A percentile compares a stretch with the other conserved stretches of the same genome.
Conservation (phyloP, 2,888 invertebrate species). For the Vannuccia rotundouncinata region DNA sequence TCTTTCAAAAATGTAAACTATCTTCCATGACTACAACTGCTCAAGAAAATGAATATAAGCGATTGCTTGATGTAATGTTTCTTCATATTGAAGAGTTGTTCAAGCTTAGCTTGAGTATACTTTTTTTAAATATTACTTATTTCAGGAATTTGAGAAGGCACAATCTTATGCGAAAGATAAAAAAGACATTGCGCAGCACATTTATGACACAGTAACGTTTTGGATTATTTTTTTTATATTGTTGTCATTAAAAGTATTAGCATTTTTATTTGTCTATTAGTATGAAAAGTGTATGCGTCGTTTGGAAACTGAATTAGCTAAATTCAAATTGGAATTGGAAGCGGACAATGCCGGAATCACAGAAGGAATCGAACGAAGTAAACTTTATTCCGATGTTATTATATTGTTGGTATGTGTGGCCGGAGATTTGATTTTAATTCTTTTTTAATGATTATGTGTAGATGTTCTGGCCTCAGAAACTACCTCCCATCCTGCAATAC, state of each 20-base stretch:
- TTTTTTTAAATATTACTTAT: too few relatives aligned
- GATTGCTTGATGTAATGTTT: conserved; percentile 60
- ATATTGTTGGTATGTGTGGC: too few relatives aligned
- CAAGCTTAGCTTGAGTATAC: conserved; percentile 34
- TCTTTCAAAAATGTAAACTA: conserved; percentile 64
- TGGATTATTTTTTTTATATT: conserved; percentile 30
- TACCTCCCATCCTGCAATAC: not conserved
- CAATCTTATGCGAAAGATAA: conserved; percentile 93
- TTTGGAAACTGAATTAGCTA: conserved; percentile 80
- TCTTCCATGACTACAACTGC: conserved; percentile 45
- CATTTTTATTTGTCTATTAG: not conserved
- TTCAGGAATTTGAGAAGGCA: conserved; percentile 74
- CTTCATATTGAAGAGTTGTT: too few relatives aligned
- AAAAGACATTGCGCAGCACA: conserved; percentile 82
- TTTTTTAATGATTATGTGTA: not conserved
- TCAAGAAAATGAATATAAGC: conserved; percentile 65
- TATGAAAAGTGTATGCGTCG: conserved; percentile 53
- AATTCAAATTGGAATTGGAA: conserved; percentile 96
- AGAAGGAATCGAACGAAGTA: conserved; percentile 78
- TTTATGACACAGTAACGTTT: conserved; percentile 71
- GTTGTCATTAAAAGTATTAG: too few relatives aligned
- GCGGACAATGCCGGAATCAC: conserved; percentile 97
- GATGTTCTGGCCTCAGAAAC: not conserved
- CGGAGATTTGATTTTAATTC: too few relatives aligned
- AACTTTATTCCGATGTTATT: conserved; percentile 39